These are phyloP conservation scores for Porites lobata DNA, from an alignment of 92 coral and sea anemone genomes.

Conservation along the genomic window DNA sequence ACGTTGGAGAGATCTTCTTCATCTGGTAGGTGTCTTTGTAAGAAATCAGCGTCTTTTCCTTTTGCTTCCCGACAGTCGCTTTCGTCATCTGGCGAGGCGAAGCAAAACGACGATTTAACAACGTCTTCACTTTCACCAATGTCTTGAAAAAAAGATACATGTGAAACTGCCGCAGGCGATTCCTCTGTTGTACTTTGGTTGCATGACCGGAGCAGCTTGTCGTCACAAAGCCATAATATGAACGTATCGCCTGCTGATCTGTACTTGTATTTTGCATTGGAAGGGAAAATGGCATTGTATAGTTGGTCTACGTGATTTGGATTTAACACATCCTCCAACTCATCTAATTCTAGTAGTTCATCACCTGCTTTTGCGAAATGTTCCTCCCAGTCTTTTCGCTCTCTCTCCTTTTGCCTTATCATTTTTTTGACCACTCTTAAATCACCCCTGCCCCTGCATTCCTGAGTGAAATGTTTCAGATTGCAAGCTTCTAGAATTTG, in stretches of 20 bases:
- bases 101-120: neutral
- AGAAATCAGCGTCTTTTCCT: slow-evolving; percentile 41
- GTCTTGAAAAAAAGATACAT: neutral
- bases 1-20: slow-evolving; percentile 33
- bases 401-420: neutral
- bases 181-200: neutral
- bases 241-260: neutral
- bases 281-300: slow-evolving; percentile 11
- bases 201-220: neutral
- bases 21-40: slow-evolving; percentile 45
- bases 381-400: neutral
- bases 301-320: slow-evolving; percentile 39
- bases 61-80: neutral
- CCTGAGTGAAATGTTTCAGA: slow-evolving; percentile 38
- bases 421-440: neutral
- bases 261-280: neutral
- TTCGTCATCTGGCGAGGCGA: neutral
- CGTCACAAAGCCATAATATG: slow-evolving; percentile 17
- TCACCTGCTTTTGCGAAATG: neutral
- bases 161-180: neutral
- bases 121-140: neutral
- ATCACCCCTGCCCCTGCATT: neutral
- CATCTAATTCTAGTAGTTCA: neutral
- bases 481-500: slow-evolving; percentile 38
- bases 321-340: slow-evolving; percentile 34